These are phyloP conservation scores for Microctonus brassicae DNA, from an alignment of 2,888 invertebrate genomes.

Conservation along the genomic window DNA sequence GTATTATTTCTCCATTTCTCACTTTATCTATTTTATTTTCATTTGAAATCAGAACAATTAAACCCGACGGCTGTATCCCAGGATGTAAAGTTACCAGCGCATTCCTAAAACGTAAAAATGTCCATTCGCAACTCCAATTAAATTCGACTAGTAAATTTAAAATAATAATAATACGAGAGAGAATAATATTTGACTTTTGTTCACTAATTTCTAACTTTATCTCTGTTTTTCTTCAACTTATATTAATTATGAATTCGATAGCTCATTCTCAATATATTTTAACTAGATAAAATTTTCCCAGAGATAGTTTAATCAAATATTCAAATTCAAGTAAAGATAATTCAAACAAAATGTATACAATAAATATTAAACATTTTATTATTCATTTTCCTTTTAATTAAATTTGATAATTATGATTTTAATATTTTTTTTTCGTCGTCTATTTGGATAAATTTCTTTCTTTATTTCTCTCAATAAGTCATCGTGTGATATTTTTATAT, in stretches of 20 bases:
- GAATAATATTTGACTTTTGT: not conserved
- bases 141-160: constrained; percentile 35
- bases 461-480: no score
- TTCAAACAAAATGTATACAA: not conserved
- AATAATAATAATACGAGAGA: constrained; percentile 37
- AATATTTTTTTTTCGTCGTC: no score
- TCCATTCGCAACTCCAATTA: constrained; percentile 46
- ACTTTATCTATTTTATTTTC: not conserved
- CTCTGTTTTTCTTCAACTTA: not conserved
- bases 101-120: not conserved
- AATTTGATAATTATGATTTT: no score
- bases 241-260: not conserved
- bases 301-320: not conserved
- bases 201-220: not conserved
- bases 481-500: no score
- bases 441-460: no score
- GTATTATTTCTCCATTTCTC: no score
- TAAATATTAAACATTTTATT: not conserved
- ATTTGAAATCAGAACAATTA: constrained; percentile 40
- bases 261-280: not conserved
- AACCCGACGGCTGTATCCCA: constrained; percentile 43
- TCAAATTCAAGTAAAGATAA: not conserved
- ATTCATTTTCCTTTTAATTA: not conserved
- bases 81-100: constrained; percentile 30
- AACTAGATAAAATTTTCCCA: not conserved